Base-by-base conservation (phyloP, 2,888 invertebrate species). In the Cephus nigrinus region DNA sequence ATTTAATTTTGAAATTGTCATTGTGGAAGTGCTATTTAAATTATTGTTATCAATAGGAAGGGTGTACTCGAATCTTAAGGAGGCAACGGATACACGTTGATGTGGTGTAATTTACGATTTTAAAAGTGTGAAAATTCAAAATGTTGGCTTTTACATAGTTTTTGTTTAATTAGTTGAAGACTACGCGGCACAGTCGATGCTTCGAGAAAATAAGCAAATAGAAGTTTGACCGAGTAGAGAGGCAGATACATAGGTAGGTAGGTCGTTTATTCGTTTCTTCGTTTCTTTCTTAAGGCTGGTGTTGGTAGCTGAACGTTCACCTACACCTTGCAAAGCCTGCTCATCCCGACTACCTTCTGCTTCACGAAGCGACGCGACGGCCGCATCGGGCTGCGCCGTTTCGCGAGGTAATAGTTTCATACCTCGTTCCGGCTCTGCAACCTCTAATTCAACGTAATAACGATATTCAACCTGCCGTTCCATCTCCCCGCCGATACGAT, bases 401-500 rank as follows among this genome's bases (percentile, higher is more conserved):
- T 90, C 89, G 88, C 88, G 89, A 90, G 90, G 89, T 90, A 91
- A 91, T 90, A 91, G 91, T 91, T 91, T 91, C 90, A 90, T 91
- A 90, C 90, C 91, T 90, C 91, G 91, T 90, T 91, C 90, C 91
- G 90, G 89, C 90, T 89, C 89, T 90, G 90, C 90, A 90, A 90
- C 91, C 91, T 90, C 91, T 91, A 90, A 91, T 91, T 91, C 90
- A 90, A 84, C 88, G 88, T 91, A 91, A 91, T 91, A 90, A 91
- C 91, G 90, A 90, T 90, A 90, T 90, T 91, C 90, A 90, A 90
- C 90, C 90, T 90, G 89, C 87, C 85, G 86, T 86, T 87, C 83
- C 82, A 84, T 85, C 84, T 84, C 82, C 80, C 80, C 74, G 35
- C 78, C 78, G 76, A 76, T 77, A 73, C 80, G 83, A 82, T 83